Percentiles rank a stretch among this genome's conserved stretches.
These are phyloP conservation scores for Archilochus colubris DNA, from an alignment of 2,113 vertebrate species.

Conservation along the genomic window DNA sequence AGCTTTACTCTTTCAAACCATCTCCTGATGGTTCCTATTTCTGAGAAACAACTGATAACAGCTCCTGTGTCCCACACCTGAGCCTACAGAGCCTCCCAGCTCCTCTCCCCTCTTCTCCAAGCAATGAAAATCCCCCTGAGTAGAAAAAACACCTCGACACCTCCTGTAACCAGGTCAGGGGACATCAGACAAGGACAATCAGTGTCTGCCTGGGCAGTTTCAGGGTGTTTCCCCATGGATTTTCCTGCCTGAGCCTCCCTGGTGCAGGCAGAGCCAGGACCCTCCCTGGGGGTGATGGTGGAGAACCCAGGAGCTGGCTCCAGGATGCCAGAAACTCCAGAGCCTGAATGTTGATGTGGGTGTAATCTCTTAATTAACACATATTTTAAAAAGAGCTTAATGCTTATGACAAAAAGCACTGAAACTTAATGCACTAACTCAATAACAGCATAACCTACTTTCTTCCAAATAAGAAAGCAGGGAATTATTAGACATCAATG, in stretches of 20 bases:
- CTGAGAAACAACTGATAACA: neutral
- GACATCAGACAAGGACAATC: neutral
- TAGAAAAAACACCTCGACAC: fast-evolving
- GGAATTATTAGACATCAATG: slow-evolving; percentile 30
- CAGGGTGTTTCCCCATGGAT: fast-evolving
- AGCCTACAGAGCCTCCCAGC: neutral
- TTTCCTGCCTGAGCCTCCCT: neutral
- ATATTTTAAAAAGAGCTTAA: neutral
- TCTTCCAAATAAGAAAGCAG: slow-evolving; percentile 26
- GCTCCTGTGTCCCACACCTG: fast-evolving
- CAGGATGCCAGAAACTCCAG: neutral
- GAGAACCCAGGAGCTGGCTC: neutral
- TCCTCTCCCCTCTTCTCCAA: neutral
- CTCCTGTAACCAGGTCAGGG: fast-evolving
- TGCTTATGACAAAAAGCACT: slow-evolving; percentile 11
- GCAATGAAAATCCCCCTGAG: fast-evolving
- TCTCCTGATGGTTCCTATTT: neutral
- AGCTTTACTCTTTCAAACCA: neutral
- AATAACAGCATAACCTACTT: slow-evolving; percentile 51
- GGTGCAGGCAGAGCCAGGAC: neutral
- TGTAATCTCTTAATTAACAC: slow-evolving; percentile 58
- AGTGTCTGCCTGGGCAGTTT: fast-evolving
- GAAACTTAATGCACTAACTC: slow-evolving; percentile 23
- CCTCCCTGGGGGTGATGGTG: neutral
- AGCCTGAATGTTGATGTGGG: neutral